Evolutionary conservation across 2,888 invertebrate species (phyloP).

Genomic region (Hymenopus coronatus): DNA sequence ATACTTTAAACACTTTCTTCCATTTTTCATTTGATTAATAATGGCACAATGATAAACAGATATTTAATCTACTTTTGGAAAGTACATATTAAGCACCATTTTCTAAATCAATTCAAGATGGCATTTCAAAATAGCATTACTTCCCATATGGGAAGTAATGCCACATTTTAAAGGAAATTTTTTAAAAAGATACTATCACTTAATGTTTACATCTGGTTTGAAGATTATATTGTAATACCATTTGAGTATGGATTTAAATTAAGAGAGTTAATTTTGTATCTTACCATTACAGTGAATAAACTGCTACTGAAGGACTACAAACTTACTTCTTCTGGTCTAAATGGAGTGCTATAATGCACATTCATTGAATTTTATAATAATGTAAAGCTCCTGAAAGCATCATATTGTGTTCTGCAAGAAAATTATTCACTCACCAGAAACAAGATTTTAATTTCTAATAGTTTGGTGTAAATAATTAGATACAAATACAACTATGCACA

Average conservation of each 20-base stretch:
- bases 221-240: neutral
- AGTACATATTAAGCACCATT: neutral
- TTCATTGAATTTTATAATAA: neutral
- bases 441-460: neutral
- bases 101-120: neutral
- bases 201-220: neutral
- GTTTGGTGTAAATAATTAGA: neutral
- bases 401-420: neutral
- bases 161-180: neutral
- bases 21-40: neutral
- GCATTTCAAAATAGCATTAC: neutral
- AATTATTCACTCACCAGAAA: neutral
- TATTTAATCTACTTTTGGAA: neutral
- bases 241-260: neutral
- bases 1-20: neutral
- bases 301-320: neutral
- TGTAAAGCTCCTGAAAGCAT: neutral
- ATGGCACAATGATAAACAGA: neutral
- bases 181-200: neutral
- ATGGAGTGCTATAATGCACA: neutral
- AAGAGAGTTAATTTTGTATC: neutral
- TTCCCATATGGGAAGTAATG: neutral
- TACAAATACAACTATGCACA: neutral
- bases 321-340: neutral
- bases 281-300: neutral